Evolutionary conservation across 37 sponge, comb jelly and placozoan genomes (phyloP).

Genomic region (Aplysina aerophoba): DNA sequence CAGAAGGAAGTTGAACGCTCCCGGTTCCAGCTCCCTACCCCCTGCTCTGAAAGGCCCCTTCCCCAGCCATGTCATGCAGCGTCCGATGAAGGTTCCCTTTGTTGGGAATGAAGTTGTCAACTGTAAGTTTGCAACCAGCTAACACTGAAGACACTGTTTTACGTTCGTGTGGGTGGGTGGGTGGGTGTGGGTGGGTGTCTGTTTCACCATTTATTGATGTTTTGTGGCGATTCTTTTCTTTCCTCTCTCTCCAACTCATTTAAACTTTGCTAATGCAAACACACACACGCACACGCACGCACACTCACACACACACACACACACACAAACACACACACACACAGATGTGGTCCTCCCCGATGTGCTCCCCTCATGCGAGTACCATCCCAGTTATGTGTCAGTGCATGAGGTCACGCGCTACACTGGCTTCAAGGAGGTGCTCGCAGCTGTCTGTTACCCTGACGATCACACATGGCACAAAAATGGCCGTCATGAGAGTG

Average conservation of each 20-base stretch:
- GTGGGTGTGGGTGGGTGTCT: neutral
- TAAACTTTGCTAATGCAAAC: too few species aligned
- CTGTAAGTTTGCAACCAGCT: neutral
- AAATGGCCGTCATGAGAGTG: constrained; percentile 16
- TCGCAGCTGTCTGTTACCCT: neutral
- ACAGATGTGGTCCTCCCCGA: neutral
- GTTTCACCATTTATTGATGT: neutral
- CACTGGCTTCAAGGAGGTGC: constrained; percentile 24
- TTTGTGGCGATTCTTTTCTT: neutral
- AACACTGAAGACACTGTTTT: neutral
- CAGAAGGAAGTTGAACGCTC: neutral
- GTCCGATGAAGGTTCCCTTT: constrained; percentile 10
- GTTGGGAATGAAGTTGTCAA: neutral
- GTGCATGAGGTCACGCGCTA: constrained; percentile 10
- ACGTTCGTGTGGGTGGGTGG: neutral
- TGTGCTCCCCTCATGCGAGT: neutral
- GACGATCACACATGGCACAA: constrained; percentile 27
- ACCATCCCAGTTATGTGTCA: neutral
- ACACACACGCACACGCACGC: too few species aligned
- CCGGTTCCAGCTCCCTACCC: neutral
- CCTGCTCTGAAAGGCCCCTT: constrained; percentile 10
- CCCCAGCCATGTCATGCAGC: constrained; percentile 21
- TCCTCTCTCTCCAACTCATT: neutral
- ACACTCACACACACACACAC: too few species aligned
- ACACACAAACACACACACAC: too few species aligned